These are phyloP conservation scores for Rhagologus leucostigma DNA, from an alignment of 2,113 vertebrate species.

Conservation along the genomic window DNA sequence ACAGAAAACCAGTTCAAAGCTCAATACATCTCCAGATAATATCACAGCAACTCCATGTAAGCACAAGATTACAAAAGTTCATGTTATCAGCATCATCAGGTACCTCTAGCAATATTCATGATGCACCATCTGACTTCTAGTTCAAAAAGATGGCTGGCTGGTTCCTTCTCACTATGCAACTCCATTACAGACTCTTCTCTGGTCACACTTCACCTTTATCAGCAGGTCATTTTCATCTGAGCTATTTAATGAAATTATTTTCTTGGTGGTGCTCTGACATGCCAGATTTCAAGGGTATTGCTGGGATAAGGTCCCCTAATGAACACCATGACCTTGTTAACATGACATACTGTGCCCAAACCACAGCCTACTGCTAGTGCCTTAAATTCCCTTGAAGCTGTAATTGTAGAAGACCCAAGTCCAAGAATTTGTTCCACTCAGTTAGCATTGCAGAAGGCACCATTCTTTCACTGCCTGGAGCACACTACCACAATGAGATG, in stretches of 20 bases:
- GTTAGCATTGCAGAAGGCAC: background rate
- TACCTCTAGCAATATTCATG: background rate
- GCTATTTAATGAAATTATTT: background rate
- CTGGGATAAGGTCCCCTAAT: background rate
- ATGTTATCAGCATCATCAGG: background rate
- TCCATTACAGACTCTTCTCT: background rate
- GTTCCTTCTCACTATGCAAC: background rate
- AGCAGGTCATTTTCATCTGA: background rate
- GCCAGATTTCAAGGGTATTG: background rate
- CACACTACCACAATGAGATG: accelerated
- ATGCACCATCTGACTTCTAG: background rate
- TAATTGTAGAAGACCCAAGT: background rate
- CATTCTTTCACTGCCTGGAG: background rate
- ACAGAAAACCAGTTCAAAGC: background rate
- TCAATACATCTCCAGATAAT: background rate
- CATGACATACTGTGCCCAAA: background rate
- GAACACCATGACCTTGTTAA: background rate
- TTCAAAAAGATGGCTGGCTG: background rate
- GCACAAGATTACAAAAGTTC: background rate
- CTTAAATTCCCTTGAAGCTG: background rate
- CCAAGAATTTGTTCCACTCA: background rate
- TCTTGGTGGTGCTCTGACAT: background rate
- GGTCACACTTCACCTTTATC: background rate
- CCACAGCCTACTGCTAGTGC: background rate
- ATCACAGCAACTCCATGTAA: background rate